Conservation (phyloP, 2,113 vertebrate genomes). For the Pteropus alecto region DNA sequence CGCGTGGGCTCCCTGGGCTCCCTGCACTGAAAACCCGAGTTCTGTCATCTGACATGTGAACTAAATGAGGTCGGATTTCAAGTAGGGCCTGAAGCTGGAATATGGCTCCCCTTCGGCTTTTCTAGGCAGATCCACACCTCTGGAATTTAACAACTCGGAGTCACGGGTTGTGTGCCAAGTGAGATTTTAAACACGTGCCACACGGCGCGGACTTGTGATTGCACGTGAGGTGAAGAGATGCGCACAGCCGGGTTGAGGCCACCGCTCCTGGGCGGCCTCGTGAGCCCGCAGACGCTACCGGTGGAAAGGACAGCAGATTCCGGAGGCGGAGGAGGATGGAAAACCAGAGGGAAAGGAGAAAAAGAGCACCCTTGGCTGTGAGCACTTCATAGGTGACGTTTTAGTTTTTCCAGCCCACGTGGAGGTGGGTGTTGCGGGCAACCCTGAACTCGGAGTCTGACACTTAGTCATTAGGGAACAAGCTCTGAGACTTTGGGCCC, state of each 20-base stretch:
- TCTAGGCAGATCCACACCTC: not conserved
- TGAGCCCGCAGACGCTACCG: not conserved
- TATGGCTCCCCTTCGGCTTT: not conserved
- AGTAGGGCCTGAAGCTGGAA: not conserved
- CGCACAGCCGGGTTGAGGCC: not conserved
- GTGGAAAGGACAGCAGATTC: not conserved
- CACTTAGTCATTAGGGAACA: slow-evolving; percentile 2
- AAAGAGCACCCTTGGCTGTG: not conserved
- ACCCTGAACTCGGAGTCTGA: not conserved
- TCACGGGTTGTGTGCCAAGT: not conserved
- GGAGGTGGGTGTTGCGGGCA: not conserved
- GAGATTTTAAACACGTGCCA: not conserved
- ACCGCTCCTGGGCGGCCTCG: not conserved
- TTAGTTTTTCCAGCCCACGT: not conserved
- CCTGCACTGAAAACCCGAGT: not conserved
- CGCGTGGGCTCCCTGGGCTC: not conserved
- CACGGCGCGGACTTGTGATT: not conserved
- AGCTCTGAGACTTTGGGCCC: not conserved
- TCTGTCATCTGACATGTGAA: not conserved
- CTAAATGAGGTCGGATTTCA: not conserved
- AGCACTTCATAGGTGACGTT: not conserved
- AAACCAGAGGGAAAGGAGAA: not conserved
- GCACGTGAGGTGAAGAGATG: not conserved
- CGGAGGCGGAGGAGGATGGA: not conserved
- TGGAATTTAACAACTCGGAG: not conserved